phyloP scores from a whole-genome alignment of 2,888 invertebrate genomes.

The Bembecia ichneumoniformis region DNA sequence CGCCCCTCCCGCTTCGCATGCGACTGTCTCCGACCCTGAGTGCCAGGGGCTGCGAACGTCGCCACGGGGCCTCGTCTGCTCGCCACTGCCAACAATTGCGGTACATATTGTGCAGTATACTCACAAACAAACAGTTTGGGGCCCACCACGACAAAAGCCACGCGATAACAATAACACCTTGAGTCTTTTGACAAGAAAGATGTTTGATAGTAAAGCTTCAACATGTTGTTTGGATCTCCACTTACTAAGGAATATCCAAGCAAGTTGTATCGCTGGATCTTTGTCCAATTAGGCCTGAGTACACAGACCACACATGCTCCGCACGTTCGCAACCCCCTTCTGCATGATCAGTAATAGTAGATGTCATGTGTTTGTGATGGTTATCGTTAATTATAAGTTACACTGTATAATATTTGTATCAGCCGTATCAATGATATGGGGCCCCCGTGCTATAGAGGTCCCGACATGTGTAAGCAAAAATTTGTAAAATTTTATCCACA shows the following conservation, averaged over 20 bases:
- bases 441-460: too few relatives aligned
- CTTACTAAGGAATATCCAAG: not conserved
- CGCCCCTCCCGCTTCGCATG: conserved; percentile 73
- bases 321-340: conserved; percentile 71
- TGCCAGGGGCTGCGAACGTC: conserved; percentile 70
- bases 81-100: conserved; percentile 45
- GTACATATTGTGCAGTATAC: conserved; percentile 50
- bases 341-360: conserved; percentile 65
- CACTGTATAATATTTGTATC: not conserved
- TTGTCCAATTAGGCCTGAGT: conserved; percentile 37
- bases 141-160: conserved; percentile 28
- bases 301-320: conserved; percentile 45
- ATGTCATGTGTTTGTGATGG: conserved; percentile 59
- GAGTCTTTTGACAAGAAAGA: too few relatives aligned
- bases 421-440: too few relatives aligned
- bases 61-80: conserved; percentile 41
- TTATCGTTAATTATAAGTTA: conserved; percentile 23
- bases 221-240: not conserved
- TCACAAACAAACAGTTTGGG: conserved; percentile 27
- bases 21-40: conserved; percentile 70
- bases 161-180: conserved; percentile 15
- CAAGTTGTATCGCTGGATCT: conserved; percentile 30
- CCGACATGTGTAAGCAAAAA: too few relatives aligned
- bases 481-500: too few relatives aligned
- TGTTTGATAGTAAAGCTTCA: too few relatives aligned